Evolutionary conservation across 2,797 vertebrate species (phyloP).

Genomic region (Parambassis ranga): DNA sequence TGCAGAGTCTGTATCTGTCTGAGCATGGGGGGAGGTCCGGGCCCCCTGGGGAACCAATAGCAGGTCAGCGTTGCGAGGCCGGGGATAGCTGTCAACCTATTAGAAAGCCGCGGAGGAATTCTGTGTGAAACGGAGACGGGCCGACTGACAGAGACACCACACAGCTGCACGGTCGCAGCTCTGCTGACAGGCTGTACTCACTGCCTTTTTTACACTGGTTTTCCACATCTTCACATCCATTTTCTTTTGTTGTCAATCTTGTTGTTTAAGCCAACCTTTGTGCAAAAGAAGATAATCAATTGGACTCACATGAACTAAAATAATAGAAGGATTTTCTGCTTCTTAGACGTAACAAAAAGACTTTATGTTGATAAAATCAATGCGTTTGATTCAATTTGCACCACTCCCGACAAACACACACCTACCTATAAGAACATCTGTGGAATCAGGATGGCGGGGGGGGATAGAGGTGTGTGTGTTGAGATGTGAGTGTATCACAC

Average conservation of each 20-base stretch:
- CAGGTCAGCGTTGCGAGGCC: constrained; percentile 39
- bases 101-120: constrained; percentile 72
- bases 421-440: constrained; percentile 50
- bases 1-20: constrained; percentile 52
- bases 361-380: neutral
- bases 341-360: constrained; percentile 1
- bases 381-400: neutral
- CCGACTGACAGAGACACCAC: constrained; percentile 76
- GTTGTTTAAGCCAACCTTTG: too few species aligned
- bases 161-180: constrained; percentile 74
- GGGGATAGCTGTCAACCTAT: constrained; percentile 54
- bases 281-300: constrained; percentile 24
- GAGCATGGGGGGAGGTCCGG: constrained; percentile 62
- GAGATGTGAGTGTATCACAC: constrained; percentile 58
- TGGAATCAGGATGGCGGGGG: constrained; percentile 9
- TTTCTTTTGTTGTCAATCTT: constrained; percentile 14
- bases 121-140: constrained; percentile 73
- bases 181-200: constrained; percentile 53
- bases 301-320: neutral
- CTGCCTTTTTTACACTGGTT: constrained; percentile 5
- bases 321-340: neutral
- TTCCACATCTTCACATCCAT: constrained; percentile 8
- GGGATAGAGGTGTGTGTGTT: constrained; percentile 7
- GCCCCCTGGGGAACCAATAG: constrained; percentile 68
- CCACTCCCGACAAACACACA: neutral